Percentiles rank a stretch among this genome's conserved stretches.
These are phyloP conservation scores for Neoarius graeffei DNA, from an alignment of 2,113 vertebrate genomes.

Conservation along the genomic window DNA sequence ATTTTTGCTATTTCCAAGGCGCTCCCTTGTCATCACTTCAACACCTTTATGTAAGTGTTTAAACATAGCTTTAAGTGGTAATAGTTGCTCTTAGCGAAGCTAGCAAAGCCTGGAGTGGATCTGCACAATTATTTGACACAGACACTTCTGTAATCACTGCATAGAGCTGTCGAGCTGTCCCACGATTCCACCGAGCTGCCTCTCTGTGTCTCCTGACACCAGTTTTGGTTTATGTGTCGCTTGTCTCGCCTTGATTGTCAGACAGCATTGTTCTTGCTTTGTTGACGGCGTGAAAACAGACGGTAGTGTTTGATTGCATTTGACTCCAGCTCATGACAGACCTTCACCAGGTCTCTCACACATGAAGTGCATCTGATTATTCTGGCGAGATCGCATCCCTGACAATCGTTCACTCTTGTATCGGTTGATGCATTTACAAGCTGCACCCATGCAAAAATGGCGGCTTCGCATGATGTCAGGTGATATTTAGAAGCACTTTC, in stretches of 20 bases:
- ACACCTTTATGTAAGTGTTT: conserved; percentile 27
- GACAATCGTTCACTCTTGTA: conserved; percentile 46
- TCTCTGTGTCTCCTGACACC: neutral
- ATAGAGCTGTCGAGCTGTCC: conserved; percentile 2
- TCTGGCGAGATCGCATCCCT: conserved; percentile 39
- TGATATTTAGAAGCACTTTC: neutral
- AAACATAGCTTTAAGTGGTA: conserved; percentile 19
- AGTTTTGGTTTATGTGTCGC: neutral
- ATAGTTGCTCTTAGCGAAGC: conserved; percentile 23
- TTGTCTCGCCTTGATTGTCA: conserved; percentile 23
- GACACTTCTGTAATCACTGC: conserved; percentile 1
- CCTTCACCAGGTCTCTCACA: conserved; percentile 43
- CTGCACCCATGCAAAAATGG: conserved; percentile 22
- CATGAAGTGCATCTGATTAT: conserved; percentile 42
- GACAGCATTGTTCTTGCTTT: neutral
- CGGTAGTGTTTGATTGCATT: conserved; percentile 9
- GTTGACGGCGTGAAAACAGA: neutral
- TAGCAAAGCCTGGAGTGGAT: neutral
- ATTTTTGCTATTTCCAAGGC: neutral
- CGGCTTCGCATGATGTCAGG: conserved; percentile 37
- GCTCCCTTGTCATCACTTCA: neutral
- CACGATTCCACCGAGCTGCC: neutral
- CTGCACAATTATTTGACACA: neutral
- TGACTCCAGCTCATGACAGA: conserved; percentile 9
- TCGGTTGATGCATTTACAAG: conserved; percentile 52